Base-by-base conservation (phyloP, 1,140 invertebrate species). In the Ladona fulva region DNA sequence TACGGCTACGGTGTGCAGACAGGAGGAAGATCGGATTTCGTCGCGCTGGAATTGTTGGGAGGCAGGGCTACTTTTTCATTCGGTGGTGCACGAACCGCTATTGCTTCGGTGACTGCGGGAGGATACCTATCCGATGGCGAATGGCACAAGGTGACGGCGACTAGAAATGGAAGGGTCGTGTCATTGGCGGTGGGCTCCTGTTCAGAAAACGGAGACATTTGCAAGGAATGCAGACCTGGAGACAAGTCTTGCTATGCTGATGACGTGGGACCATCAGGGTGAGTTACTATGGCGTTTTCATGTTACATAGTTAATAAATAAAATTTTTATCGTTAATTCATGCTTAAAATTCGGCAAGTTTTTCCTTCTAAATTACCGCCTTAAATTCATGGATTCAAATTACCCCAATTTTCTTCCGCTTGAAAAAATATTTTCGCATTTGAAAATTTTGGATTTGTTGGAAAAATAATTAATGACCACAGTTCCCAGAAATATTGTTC, bases 81-180 rank as follows among this genome's bases (percentile, higher is more conserved):
- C 82, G 95, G 95, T 29, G 95, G 94, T 0, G 90, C 94, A 0
- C 87, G 93, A 81, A 95, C 94, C 25, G 94, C 94, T 5, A 95
- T 96, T 44, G 94, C 93, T 5, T 90, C 90, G 0, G 89, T 96
- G 1, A 87, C 89, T 0, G 91, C 95, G 10, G 87, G 87, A 37
- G 84, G 83, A 0, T 86, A 87, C 79, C 86, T 98, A 0, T 89
- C 93, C 0, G 93, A 97, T 84, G 95, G 95, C 12, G 89, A 90
- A 77, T 98, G 96, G 96, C 91, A 95, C 81, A 95, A 95, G 83
- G 89, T 98, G 7, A 96, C 94, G 3, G 95, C 95, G 0, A 96
- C 94, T 0, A 90, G 95, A 82, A 96, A 96, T 83, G 93, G 94
- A 74, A 87, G 93, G 78, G 92, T 95, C 0, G 91, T 95, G 74